Evolutionary conservation across 2,888 invertebrate species (phyloP).

Genomic region (Asteroscopus sphinx): DNA sequence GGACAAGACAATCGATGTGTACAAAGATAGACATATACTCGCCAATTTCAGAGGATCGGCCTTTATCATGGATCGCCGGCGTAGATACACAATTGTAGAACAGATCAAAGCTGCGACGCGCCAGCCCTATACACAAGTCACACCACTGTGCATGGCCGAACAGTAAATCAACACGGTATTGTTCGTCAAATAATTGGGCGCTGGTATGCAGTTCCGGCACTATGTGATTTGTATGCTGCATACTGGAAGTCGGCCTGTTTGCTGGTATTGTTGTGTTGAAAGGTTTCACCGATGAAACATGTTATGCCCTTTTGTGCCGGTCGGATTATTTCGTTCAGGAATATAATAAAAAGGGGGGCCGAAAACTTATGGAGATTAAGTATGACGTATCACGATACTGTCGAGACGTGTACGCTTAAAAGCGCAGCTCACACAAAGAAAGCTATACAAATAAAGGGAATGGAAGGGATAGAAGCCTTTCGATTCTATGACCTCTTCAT

Average conservation of each 20-base stretch:
- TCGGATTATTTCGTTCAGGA: slow-evolving; percentile 37
- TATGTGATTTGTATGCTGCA: slow-evolving; percentile 45
- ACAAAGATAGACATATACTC: slow-evolving; percentile 6
- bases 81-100: slow-evolving; percentile 22
- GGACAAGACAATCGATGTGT: slow-evolving; percentile 34
- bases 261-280: slow-evolving; percentile 34
- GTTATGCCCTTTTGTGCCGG: slow-evolving; percentile 42
- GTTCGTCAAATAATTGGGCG: slow-evolving; percentile 62
- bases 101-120: slow-evolving; percentile 19
- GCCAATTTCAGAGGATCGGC: slow-evolving; percentile 16
- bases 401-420: slow-evolving; percentile 29
- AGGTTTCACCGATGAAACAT: slow-evolving; percentile 36
- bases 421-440: slow-evolving; percentile 44
- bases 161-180: slow-evolving; percentile 61
- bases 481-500: slow-evolving; percentile 46
- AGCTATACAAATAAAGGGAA: slow-evolving; percentile 52
- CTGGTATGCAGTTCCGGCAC: slow-evolving; percentile 57
- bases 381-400: slow-evolving; percentile 46
- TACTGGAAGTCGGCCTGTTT: slow-evolving; percentile 40
- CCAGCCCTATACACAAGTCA: slow-evolving; percentile 47
- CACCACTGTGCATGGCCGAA: slow-evolving; percentile 30
- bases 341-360: slow-evolving; percentile 35
- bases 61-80: slow-evolving; percentile 5
- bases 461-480: slow-evolving; percentile 33
- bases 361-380: slow-evolving; percentile 51